A percentile compares a stretch with the other conserved stretches of the same genome.
These are phyloP conservation scores for Diaperis boleti DNA, from an alignment of 2,888 invertebrate species.

Conservation along the genomic window DNA sequence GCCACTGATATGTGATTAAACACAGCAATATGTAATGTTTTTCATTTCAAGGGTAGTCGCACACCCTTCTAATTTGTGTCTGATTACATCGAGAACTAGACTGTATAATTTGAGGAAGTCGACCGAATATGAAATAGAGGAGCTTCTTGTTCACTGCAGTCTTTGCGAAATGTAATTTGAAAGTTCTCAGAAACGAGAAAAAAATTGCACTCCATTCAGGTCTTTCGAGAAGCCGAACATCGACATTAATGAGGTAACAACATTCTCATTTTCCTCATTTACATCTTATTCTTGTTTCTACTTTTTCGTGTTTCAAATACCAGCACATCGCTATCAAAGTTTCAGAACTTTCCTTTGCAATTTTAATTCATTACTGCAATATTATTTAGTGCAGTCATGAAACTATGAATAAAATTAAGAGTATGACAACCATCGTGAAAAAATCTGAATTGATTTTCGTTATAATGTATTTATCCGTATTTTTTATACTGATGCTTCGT, in stretches of 20 bases:
- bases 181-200: not conserved
- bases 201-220: not conserved
- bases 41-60: slow-evolving; percentile 57
- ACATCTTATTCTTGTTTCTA: slow-evolving; percentile 1
- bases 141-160: too few relatives aligned
- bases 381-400: too few relatives aligned
- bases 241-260: slow-evolving; percentile 9
- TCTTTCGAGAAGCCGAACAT: not conserved
- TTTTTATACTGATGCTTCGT: too few relatives aligned
- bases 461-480: too few relatives aligned
- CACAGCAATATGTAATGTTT: slow-evolving; percentile 45
- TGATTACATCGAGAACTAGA: slow-evolving; percentile 47
- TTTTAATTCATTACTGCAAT: slow-evolving; percentile 1
- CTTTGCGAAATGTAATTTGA: slow-evolving; percentile 2
- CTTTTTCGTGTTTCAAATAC: slow-evolving; percentile 8
- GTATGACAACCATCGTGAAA: too few relatives aligned
- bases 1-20: slow-evolving; percentile 53
- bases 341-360: not conserved
- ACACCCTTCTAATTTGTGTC: slow-evolving; percentile 55
- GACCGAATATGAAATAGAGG: slow-evolving; percentile 33
- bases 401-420: too few relatives aligned
- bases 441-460: too few relatives aligned
- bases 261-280: slow-evolving; percentile 5
- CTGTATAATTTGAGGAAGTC: slow-evolving; percentile 49
- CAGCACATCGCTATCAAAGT: not conserved